Conservation (phyloP, 1,140 invertebrate genomes). For the Macrobrachium rosenbergii region DNA sequence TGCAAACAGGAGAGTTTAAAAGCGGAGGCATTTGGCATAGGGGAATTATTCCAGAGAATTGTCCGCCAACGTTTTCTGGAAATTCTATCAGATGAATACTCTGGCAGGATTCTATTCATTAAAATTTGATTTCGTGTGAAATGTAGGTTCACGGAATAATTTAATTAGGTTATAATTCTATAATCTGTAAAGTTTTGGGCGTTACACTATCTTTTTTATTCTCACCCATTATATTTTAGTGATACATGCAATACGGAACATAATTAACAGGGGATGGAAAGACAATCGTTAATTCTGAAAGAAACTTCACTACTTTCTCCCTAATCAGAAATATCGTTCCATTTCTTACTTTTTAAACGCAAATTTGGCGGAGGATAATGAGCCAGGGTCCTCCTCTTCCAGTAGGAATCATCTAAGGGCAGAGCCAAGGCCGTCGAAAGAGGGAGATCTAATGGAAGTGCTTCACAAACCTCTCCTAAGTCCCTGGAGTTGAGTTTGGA, state of each 20-base stretch:
- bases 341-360: neutral
- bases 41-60: too few species aligned
- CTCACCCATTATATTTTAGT: too few species aligned
- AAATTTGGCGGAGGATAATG: conserved; percentile 39
- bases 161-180: too few species aligned
- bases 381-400: conserved; percentile 30
- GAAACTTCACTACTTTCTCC: neutral
- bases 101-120: too few species aligned
- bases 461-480: conserved; percentile 34
- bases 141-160: too few species aligned
- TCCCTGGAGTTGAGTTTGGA: conserved; percentile 21
- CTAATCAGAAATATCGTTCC: neutral
- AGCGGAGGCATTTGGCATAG: too few species aligned
- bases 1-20: too few species aligned
- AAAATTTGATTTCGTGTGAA: too few species aligned
- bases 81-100: neutral
- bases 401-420: conserved; percentile 37
- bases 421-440: conserved; percentile 22
- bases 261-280: too few species aligned
- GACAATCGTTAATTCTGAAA: neutral
- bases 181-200: too few species aligned
- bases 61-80: neutral
- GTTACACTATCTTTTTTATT: too few species aligned
- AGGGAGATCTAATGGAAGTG: conserved; percentile 35
- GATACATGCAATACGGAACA: too few species aligned